These are phyloP conservation scores for Gallinago nigripennis DNA, from an alignment of 2,797 vertebrate species.

Conservation along the genomic window DNA sequence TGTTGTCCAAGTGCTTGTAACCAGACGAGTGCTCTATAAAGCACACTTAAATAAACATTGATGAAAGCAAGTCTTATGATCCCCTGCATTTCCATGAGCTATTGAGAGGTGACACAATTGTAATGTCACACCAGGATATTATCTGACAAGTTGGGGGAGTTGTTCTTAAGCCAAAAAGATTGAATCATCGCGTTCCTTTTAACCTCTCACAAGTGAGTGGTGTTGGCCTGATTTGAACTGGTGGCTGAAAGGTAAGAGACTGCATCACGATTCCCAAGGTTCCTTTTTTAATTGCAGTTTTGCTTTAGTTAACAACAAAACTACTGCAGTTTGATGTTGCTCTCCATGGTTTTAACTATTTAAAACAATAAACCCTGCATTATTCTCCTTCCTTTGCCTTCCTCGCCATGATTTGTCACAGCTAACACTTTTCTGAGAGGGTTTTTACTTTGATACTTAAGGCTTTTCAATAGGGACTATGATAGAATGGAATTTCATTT, in stretches of 20 bases:
- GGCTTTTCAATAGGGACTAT: neutral
- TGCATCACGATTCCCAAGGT: neutral
- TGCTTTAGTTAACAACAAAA: neutral
- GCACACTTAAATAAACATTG: neutral
- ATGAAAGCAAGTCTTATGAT: constrained; percentile 15
- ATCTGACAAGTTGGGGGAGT: neutral
- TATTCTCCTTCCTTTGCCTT: neutral
- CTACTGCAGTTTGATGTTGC: neutral
- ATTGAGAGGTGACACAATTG: constrained; percentile 32
- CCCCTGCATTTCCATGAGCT: constrained; percentile 34
- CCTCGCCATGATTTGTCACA: neutral
- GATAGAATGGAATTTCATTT: neutral
- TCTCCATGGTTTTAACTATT: neutral
- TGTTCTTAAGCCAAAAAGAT: constrained; percentile 26
- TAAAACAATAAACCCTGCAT: neutral
- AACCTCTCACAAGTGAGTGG: neutral
- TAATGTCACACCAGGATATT: constrained; percentile 39
- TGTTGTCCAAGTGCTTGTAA: neutral
- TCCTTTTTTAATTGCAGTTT: neutral
- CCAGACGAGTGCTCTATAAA: neutral
- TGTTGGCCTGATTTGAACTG: constrained; percentile 26
- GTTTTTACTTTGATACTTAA: neutral
- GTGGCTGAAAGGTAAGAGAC: neutral
- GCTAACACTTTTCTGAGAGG: neutral
- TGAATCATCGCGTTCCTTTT: constrained; percentile 54